Conservation (phyloP, 2,888 invertebrate species). For the Caradrina clavipalpis region DNA sequence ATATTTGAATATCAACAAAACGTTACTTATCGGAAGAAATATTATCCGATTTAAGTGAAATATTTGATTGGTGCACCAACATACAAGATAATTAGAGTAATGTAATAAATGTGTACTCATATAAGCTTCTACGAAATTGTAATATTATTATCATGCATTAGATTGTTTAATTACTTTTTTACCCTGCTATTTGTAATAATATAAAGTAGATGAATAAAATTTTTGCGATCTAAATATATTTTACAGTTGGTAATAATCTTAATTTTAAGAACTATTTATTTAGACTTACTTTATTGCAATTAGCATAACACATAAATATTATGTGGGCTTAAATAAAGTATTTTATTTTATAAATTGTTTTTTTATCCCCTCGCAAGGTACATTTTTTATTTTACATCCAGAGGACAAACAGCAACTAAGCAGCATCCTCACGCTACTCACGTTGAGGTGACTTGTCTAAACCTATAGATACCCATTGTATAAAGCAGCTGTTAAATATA, state of each 20-base stretch:
- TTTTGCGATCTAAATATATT: slow-evolving; percentile 59
- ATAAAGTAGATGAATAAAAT: slow-evolving; percentile 55
- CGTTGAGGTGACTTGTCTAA: not conserved
- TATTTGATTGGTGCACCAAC: slow-evolving; percentile 79
- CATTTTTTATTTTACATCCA: not conserved
- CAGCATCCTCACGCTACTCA: not conserved
- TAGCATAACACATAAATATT: slow-evolving; percentile 79
- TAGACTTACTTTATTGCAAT: slow-evolving; percentile 79
- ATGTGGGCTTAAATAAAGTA: slow-evolving; percentile 90
- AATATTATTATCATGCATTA: slow-evolving; percentile 54
- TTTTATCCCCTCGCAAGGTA: not conserved
- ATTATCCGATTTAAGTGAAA: slow-evolving; percentile 52
- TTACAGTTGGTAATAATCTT: slow-evolving; percentile 76
- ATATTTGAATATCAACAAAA: slow-evolving; percentile 58
- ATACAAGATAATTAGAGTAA: slow-evolving; percentile 55
- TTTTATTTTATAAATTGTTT: slow-evolving; percentile 81
- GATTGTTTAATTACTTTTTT: slow-evolving; percentile 60
- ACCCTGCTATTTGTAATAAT: slow-evolving; percentile 57
- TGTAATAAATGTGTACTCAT: slow-evolving; percentile 48
- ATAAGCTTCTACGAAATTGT: slow-evolving; percentile 50
- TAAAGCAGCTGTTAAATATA: too few species aligned
- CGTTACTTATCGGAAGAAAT: slow-evolving; percentile 41
- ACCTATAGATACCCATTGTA: not conserved
- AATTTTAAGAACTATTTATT: slow-evolving; percentile 83
- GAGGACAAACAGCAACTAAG: not conserved